Evolutionary conservation across 2,113 vertebrate genomes (phyloP), one percentile per base, ranked within the genome.

Genomic region (Elephas maximus): DNA sequence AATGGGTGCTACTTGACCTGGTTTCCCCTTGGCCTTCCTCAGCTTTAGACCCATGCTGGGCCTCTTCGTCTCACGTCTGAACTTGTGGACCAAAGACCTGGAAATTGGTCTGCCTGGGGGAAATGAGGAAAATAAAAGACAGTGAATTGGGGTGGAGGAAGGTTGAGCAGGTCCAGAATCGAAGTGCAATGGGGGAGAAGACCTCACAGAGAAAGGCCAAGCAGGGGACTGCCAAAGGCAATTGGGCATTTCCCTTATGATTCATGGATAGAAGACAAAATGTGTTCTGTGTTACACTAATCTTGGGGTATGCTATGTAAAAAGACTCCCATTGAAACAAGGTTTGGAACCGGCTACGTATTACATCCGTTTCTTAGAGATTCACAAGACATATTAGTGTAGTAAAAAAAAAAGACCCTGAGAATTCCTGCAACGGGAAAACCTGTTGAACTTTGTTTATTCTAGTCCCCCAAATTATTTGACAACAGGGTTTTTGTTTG

Each of bases 351-450:
- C 23, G 0, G 44, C 23, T 18, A n/a, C 5, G 62, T 9, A 3
- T 9, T 11, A 10, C 12, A 51, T 26, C 37, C n/a, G 30, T 62
- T 85, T 69, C 84, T 87, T 51, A 41, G 76, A 69, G 81, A 44
- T 1, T 14, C 48, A 5, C 41, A 33, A 87, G 1, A 4, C 26
- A 5, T 2, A 2, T 28, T 37, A 26, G 37, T 0, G 28, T 1
- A 6, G 53, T 9, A 8, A 33, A 37, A 37, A 37, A 37, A 37
- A 37, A 37, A 51, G 21, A 51, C 30, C 24, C 9, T 41, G 30
- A 83, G 18, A 60, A 71, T 24, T n/a, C 24, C 63, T 60, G 12
- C 65, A 62, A n/a, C 69, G 8, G 76, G 69, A n/a, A 86, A 67
- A 71, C 15, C 30, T 78, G 7, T 37, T 67, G 76, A 69, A 12